Conservation (phyloP, 2,888 invertebrate species). For the Polymixis lichenea region DNA sequence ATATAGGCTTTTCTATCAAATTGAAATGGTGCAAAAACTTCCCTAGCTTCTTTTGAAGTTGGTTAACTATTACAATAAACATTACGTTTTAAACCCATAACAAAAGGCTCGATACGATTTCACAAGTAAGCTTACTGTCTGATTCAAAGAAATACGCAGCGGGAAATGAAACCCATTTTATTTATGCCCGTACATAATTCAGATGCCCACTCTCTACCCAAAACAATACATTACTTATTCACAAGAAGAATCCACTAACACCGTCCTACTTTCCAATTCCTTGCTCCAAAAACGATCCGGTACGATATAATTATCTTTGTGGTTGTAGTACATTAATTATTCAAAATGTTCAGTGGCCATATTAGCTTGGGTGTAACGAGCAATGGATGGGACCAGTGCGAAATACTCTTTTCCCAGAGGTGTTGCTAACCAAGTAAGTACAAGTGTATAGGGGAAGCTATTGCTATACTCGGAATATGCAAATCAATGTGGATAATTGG, state of each 20-base stretch:
- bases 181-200: slow-evolving; percentile 50
- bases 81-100: not conserved
- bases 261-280: slow-evolving; percentile 62
- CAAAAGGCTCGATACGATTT: not conserved
- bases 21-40: no score
- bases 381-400: slow-evolving; percentile 69
- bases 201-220: slow-evolving; percentile 48
- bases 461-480: slow-evolving; percentile 64
- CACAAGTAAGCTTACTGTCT: not conserved
- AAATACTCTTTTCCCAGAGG: slow-evolving; percentile 62
- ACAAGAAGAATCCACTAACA: slow-evolving; percentile 61
- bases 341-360: slow-evolving; percentile 79
- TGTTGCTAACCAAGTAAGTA: slow-evolving; percentile 41
- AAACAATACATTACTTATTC: slow-evolving; percentile 67
- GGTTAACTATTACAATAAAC: not conserved
- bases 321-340: slow-evolving; percentile 77
- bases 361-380: slow-evolving; percentile 75
- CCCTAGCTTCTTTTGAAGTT: no score
- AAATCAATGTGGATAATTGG: slow-evolving; percentile 70
- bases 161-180: slow-evolving; percentile 50
- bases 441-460: slow-evolving; percentile 53
- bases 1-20: no score
- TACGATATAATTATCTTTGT: slow-evolving; percentile 72
- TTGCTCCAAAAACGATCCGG: slow-evolving; percentile 65
- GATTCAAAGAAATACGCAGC: slow-evolving; percentile 15